phyloP scores from a whole-genome alignment of 2,888 invertebrate species.

The Axea sp. region DNA sequence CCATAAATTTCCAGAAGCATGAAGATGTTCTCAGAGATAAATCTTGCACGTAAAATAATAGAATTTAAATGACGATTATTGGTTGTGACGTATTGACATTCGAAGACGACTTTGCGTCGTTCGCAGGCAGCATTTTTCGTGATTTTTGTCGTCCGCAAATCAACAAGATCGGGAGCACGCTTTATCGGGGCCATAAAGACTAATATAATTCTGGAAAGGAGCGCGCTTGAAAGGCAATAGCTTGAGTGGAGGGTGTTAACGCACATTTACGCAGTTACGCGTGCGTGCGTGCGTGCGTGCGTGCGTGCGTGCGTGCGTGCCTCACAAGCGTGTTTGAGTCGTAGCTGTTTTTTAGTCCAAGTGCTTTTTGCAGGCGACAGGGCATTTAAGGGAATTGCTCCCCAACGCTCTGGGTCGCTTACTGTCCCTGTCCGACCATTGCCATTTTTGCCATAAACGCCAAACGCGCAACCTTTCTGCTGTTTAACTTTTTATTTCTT shows the following conservation, averaged over 20 bases:
- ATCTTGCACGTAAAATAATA: no score
- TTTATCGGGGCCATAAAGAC: constrained; percentile 75
- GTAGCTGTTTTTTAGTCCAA: constrained; percentile 75
- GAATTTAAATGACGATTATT: no score
- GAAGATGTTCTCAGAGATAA: no score
- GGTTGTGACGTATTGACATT: constrained; percentile 36
- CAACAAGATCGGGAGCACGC: constrained; percentile 72
- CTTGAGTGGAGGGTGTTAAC: constrained; percentile 69
- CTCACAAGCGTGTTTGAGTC: constrained; percentile 54
- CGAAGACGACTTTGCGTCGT: constrained; percentile 40
- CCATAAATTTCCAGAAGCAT: no score
- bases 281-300: constrained; percentile 56
- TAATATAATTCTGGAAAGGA: constrained; percentile 74
- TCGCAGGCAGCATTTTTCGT: constrained; percentile 48
- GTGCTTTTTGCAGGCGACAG: constrained; percentile 78
- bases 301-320: constrained; percentile 48
- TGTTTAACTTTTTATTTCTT: constrained; percentile 47
- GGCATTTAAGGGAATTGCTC: constrained; percentile 79
- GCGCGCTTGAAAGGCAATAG: constrained; percentile 69
- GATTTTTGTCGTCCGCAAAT: constrained; percentile 64
- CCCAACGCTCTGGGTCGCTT: constrained; percentile 69
- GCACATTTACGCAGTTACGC: constrained; percentile 62
- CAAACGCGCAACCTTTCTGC: constrained; percentile 56
- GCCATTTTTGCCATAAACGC: constrained; percentile 55
- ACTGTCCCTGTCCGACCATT: constrained; percentile 56